A percentile compares a stretch with the other conserved stretches of the same genome.
Conservation (phyloP, 2,888 invertebrate genomes). For the Diarsia dahlii region DNA sequence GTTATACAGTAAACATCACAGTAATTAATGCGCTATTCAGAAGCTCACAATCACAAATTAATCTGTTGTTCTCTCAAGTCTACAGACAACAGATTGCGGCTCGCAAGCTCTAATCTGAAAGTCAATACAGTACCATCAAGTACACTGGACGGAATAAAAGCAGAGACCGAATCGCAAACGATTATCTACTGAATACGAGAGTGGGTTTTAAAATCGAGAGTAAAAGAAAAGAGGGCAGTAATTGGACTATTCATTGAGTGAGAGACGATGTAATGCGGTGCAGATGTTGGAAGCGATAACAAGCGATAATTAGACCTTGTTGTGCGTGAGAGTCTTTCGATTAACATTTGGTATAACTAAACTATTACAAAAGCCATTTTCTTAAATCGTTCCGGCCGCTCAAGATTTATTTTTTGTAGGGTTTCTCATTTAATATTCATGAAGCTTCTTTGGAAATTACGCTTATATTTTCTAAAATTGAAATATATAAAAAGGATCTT, state of each 20-base stretch:
- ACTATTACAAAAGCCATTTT: slow-evolving; percentile 17
- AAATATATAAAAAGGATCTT: too few species aligned
- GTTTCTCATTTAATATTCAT: not conserved
- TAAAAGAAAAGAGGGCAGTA: slow-evolving; percentile 13
- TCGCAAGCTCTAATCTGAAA: not conserved
- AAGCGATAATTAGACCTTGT: not conserved
- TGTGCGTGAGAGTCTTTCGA: not conserved
- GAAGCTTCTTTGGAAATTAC: not conserved
- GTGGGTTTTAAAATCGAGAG: not conserved
- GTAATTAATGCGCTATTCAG: slow-evolving; percentile 3
- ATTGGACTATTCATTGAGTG: not conserved
- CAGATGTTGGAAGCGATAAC: not conserved
- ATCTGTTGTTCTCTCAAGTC: not conserved
- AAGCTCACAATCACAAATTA: slow-evolving; percentile 10
- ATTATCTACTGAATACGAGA: slow-evolving; percentile 17
- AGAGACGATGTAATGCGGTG: not conserved
- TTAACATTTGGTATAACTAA: not conserved
- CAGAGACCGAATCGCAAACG: not conserved
- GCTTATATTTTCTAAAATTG: not conserved
- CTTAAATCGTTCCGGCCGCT: not conserved
- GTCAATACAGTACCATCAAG: slow-evolving; percentile 4
- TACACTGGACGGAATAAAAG: not conserved
- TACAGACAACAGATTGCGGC: not conserved
- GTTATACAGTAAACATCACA: not conserved
- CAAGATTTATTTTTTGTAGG: not conserved